These are phyloP conservation scores for Scrobipalpa costella DNA, from an alignment of 2,888 invertebrate species.

Conservation along the genomic window DNA sequence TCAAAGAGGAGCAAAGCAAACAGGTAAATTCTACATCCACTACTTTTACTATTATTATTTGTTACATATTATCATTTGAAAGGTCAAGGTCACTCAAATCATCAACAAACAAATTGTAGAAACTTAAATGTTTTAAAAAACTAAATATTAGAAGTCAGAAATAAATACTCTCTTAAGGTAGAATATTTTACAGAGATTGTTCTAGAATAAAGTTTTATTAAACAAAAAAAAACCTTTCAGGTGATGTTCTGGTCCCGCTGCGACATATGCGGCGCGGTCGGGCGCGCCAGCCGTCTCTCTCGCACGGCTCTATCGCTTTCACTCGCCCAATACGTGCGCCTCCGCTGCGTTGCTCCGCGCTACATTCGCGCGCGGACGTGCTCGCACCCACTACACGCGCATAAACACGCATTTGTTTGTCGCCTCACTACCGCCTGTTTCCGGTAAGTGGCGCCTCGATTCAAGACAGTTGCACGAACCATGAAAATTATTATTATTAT, in stretches of 20 bases:
- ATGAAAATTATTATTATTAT: too few species aligned
- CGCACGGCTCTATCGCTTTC: constrained; percentile 91
- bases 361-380: constrained; percentile 88
- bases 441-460: too few species aligned
- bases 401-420: constrained; percentile 93
- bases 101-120: too few species aligned
- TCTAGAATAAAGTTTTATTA: too few species aligned
- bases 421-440: constrained; percentile 87
- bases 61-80: too few species aligned
- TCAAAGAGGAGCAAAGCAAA: constrained; percentile 63
- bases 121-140: too few species aligned
- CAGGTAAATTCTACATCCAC: constrained; percentile 51
- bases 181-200: too few species aligned
- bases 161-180: too few species aligned
- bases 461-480: too few species aligned
- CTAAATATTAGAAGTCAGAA: too few species aligned
- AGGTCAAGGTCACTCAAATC: too few species aligned
- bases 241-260: constrained; percentile 94
- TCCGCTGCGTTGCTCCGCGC: constrained; percentile 89
- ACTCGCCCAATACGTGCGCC: constrained; percentile 92
- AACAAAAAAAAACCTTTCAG: too few species aligned
- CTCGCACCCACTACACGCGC: constrained; percentile 94
- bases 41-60: background rate
- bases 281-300: constrained; percentile 84
- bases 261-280: constrained; percentile 75